Base-by-base conservation (phyloP, 2,888 invertebrate species). In the Hydroisotoma schaefferi region DNA sequence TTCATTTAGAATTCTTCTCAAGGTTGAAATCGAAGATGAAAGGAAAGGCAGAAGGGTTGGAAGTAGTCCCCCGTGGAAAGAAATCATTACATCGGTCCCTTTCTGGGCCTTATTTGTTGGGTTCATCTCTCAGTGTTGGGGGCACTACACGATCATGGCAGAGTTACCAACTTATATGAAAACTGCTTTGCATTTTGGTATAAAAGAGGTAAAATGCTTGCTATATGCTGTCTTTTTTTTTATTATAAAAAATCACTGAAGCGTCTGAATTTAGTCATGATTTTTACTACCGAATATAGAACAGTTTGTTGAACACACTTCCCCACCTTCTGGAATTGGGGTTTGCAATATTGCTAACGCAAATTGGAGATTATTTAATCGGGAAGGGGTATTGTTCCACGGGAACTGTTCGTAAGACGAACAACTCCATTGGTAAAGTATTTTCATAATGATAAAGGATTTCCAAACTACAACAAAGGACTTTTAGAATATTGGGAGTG, bases 111-210 rank as follows among this genome's bases (percentile, higher is more conserved):
- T 90, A 63, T 79, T 89, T 12, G 81, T 90, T 49, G 69, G 71
- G 68, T 62, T 88, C 87, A 72, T 89, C 88, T 27, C 87, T 87
- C 74, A 82, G 87, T 1, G 90, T 87, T 89, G 86, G 88, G 71
- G 68, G 20, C 89, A 90, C 78, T 90, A 90, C 78, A 90, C 89
- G 54, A 86, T 88, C 74, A 80, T 90, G 8, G 89, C 88, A 0
- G 89, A 90, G 75, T 76, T 90, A 63, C 89, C 90, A 8, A 86
- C 88, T 0, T 90, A 90, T 70, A 89, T 90, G 89, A 85, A 85
- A 73, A 85, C 87, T 76, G 88, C 90, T 75, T 78, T 90, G 63
- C 88, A 90, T 75, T 88, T 87, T 72, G 85, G 88, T 73, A 86
- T 90, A 59, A 84, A 88, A 73, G 81, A 83, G 63, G 85, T 85